Base-by-base conservation (phyloP, 2,113 vertebrate species). In the Lagopus leucura region DNA sequence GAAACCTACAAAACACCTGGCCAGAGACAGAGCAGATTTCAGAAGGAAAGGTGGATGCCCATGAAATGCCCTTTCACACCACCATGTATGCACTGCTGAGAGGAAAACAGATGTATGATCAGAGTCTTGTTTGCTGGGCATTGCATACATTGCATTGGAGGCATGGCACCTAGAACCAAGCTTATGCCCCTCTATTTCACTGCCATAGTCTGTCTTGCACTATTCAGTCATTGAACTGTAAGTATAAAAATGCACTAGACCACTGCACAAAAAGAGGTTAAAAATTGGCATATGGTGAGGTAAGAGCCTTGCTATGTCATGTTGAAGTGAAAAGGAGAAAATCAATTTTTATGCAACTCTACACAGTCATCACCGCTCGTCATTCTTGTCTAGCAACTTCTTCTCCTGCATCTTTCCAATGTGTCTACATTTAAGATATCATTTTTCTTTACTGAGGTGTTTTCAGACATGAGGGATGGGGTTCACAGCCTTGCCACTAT, bases 41-140 rank as follows among this genome's bases (percentile, higher is more conserved):
- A n/a, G 80, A 52, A 55, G 38, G 15, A 66, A 79, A 81, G 2
- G 10, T 32, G 65, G 28, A 24, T 2, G 1, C 7, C 2, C 1
- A 0, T 25, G 22, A 86, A 83, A 88, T 63, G 43, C 30, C 17
- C 17, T 77, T 76, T 85, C 48, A 58, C 42, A 73, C 14, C 55
- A 71, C 8, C 38, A 34, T 0, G 28, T 13, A 40, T 0, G 0
- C 43, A 8, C 6, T 67, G 24, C 21, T 86, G 32, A 17, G 40
- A 61, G 24, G 32, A 42, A 64, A 94, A 77, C 8, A 21, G 66
- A 42, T 20, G 34, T 16, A 36, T 55, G 6, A 24, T 34, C 17
- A 75, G 8, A 2, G 6, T 19, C 81, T 55, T 64, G 11, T 92
- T 86, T 50, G 8, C 19, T 76, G 60, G 15, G 16, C 25, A 67